Conservation (phyloP, 2,888 invertebrate species). For the Theodoxus fluviatilis region DNA sequence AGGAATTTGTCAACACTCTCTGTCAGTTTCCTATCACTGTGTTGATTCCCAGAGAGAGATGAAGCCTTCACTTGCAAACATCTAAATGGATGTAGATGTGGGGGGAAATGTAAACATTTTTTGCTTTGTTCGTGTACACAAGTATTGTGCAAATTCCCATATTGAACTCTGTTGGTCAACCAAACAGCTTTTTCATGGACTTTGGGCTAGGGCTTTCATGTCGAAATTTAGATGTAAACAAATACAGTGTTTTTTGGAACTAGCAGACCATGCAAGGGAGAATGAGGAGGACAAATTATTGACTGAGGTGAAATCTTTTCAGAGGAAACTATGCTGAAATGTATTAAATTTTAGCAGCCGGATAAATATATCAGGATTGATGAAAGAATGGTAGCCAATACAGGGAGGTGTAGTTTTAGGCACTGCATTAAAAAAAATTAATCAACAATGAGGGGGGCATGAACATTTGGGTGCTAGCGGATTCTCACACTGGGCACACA, state of each 20-base stretch:
- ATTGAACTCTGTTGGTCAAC: slow-evolving; percentile 16
- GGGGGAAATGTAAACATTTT: no score
- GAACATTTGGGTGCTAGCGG: slow-evolving; percentile 16
- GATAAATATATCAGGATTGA: slow-evolving; percentile 4
- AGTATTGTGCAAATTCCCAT: no score
- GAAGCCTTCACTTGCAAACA: no score
- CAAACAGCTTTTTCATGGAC: not conserved
- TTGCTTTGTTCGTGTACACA: no score
- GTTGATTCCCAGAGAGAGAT: no score
- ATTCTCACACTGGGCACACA: slow-evolving; percentile 10
- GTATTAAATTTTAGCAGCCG: not conserved
- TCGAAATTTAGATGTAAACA: slow-evolving; percentile 1
- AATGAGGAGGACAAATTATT: no score
- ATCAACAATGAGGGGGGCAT: no score
- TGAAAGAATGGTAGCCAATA: slow-evolving; percentile 15
- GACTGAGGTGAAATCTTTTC: not conserved
- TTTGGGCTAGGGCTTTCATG: slow-evolving; percentile 15
- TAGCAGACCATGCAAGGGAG: not conserved
- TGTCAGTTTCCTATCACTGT: no score
- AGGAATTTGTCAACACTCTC: no score
- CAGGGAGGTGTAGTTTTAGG: slow-evolving; percentile 19
- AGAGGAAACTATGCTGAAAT: not conserved
- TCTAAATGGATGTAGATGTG: no score
- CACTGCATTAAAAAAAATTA: not conserved
- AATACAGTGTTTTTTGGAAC: not conserved